Base-by-base conservation (phyloP, 1,140 invertebrate genomes). In the Drosophila varians region DNA sequence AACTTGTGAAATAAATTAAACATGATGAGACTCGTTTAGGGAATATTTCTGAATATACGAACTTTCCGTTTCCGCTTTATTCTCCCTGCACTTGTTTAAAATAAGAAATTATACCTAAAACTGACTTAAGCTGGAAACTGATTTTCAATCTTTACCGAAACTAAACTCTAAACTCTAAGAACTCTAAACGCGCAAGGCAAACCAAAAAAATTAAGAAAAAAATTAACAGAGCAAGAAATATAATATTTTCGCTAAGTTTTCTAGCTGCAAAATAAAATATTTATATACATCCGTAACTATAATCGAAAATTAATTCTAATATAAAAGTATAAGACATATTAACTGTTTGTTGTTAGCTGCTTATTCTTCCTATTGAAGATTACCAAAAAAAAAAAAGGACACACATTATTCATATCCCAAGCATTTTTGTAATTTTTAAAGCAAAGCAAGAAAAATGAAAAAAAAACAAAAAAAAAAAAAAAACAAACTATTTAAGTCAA, bases 311-410 rank as follows among this genome's bases (percentile, higher is more conserved):
- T 18, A 68, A 65, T 54, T 49, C 56, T 58, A 70, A 58, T 62
- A 52, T 48, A 47, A 55, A 23, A 47, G 38, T 55, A 55, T 43
- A 82, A 60, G 53, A 53, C 71, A 55, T 77, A 74, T 68, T 83
- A 83, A 83, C 79, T 83, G 79, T 83, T 82, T 87, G 80, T 87
- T 87, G 82, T 87, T 87, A 87, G 82, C 82, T 82, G 82, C 82
- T 87, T 87, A 74, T 74, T 87, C 80, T 86, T 86, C 80, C 80
- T 86, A 86, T 87, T 86, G 80, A 86, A 86, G 80, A 86, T 70
- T 80, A 69, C 54, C 49, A 66, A 84, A 34, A 8, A 51, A 58
- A 53, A 56, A 26, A 16, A 57, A 47, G 16, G 45, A 52, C 34
- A 57, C 14, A 38, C 7, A 65, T 60, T 43, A 53, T 66, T 66